Conservation (phyloP, 1,140 invertebrate genomes). For the Pseudomyrmex pallidus region DNA sequence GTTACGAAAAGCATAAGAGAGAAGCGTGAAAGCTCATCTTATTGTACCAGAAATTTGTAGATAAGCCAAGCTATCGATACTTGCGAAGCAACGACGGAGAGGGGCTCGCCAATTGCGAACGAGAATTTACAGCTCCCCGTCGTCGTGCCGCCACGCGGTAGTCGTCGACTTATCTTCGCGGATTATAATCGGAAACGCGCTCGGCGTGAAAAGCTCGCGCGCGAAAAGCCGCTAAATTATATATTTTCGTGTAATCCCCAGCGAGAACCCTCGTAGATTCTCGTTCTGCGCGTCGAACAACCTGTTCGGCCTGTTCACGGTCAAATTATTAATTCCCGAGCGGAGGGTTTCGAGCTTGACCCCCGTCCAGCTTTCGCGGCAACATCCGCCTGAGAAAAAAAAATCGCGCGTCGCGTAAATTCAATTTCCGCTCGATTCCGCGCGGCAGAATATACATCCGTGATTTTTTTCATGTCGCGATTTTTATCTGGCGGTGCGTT, state of each 20-base stretch:
- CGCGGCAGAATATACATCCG: slow-evolving; percentile 41
- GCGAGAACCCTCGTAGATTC: neutral
- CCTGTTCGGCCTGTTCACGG: slow-evolving; percentile 25
- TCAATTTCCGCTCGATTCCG: slow-evolving; percentile 44
- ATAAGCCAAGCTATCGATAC: slow-evolving; percentile 10
- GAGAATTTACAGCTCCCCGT: slow-evolving; percentile 9
- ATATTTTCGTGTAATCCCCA: slow-evolving; percentile 31
- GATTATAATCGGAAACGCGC: slow-evolving; percentile 57
- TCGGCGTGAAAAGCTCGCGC: neutral
- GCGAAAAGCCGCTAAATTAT: slow-evolving; percentile 54
- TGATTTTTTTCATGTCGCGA: slow-evolving; percentile 25
- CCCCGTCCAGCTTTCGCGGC: slow-evolving; percentile 39
- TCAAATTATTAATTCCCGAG: slow-evolving; percentile 58
- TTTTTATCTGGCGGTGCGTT: neutral
- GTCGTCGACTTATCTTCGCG: slow-evolving; percentile 53
- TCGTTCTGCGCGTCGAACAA: slow-evolving; percentile 19
- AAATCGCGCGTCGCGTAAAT: slow-evolving; percentile 35
- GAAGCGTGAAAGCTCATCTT: neutral
- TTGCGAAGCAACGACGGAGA: neutral
- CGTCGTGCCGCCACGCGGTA: slow-evolving; percentile 31
- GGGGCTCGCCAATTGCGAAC: neutral
- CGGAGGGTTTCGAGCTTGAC: slow-evolving; percentile 35
- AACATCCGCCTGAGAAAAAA: neutral
- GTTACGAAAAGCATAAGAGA: neutral
- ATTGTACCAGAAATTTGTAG: slow-evolving; percentile 8